Base-by-base conservation (phyloP, 2,113 vertebrate genomes). In the Myanophis thanlyinensis region DNA sequence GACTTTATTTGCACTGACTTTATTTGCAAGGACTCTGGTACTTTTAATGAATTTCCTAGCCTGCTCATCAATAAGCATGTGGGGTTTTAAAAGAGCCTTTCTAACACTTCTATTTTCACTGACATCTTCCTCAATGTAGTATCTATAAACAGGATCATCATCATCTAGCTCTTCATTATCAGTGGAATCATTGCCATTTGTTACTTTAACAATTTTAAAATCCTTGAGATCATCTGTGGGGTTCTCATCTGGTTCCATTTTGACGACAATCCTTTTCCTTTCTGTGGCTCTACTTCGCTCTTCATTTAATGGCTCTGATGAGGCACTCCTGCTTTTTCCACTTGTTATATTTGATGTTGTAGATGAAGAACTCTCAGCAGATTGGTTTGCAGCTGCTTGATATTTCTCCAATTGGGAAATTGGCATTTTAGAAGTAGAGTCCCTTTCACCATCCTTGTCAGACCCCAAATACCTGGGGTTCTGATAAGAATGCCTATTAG, bases 401-500 rank as follows among this genome's bases (percentile, higher is more conserved):
- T 98, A 98, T 91, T 98, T 94, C 25, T 98, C 96, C 8, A 97
- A 95, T 92, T 98, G 98, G 0, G 98, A 97, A 6, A 96, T 94
- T 84, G 98, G 98, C 52, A 98, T 97, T 23, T 98, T 98, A 62
- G 97, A 95, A 5, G 98, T 96, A 95, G 98, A 98, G 95, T 99
- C 98, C 2, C 98, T 98, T 92, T 99, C 98, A 20, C 94, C 97
- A 92, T 98, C 98, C 6, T 97, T 96, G 4, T 96, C 97, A 20
- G 97, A 97, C 0, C 85, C 73, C 51, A 95, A 96, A 1, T 97
- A 97, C 92, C 98, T 97, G 13, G 98, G 95, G 9, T 97, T 98
- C 90, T 98, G 98, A 93, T 97, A 99, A 3, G 98, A 98, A 96
- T 99, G 99, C 93, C 99, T 97, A 97, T 99, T 99, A 40, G 99